Conservation (phyloP, 2,797 vertebrate species). For the Coilia nasus region DNA sequence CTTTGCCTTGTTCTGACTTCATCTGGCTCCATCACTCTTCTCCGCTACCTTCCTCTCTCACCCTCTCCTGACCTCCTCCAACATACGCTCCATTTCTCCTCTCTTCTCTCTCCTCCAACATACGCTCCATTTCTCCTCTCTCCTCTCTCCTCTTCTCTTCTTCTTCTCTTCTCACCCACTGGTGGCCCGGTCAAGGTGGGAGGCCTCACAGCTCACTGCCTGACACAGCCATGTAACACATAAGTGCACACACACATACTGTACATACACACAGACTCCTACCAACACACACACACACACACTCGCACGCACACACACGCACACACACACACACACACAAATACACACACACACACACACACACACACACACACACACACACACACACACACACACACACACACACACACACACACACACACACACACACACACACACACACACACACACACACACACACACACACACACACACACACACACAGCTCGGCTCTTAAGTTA, state of each 20-base stretch:
- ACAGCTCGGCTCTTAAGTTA: conserved; percentile 32
- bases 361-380: not conserved
- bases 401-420: conserved; percentile 24
- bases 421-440: not conserved
- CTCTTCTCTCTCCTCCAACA: no score
- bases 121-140: not conserved
- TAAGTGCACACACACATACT: no score
- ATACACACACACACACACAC: no score
- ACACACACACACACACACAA: no score
- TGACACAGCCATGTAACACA: not conserved
- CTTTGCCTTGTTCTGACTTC: no score
- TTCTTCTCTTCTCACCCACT: not conserved
- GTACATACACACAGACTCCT: not conserved
- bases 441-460: conserved; percentile 19
- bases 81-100: not conserved
- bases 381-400: conserved; percentile 16
- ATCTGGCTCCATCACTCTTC: not conserved
- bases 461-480: not conserved
- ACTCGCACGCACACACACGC: no score
- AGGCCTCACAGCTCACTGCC: conserved; percentile 14
- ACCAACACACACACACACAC: not conserved
- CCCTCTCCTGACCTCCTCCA: not conserved
- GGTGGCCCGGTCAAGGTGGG: not conserved
- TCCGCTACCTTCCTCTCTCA: not conserved
- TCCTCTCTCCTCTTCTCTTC: not conserved